phyloP scores from a whole-genome alignment of 1,140 invertebrate species.

The Wasmannia auropunctata region DNA sequence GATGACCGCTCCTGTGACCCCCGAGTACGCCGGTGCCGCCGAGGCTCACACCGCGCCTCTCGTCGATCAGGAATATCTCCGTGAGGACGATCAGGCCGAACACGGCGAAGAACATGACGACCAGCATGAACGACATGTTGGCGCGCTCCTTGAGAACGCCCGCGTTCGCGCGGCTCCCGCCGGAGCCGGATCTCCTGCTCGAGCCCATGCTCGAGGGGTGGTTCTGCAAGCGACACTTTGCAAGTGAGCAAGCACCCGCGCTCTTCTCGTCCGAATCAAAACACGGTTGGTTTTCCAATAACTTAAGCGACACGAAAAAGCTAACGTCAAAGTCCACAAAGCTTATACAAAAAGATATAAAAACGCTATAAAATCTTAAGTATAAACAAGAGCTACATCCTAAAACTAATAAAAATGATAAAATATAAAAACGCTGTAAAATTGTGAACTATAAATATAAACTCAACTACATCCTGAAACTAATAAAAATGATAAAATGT shows the following conservation, averaged over 20 bases:
- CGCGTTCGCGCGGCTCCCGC: slow-evolving; percentile 81
- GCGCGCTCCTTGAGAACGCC: slow-evolving; percentile 89
- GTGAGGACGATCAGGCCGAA: slow-evolving; percentile 94
- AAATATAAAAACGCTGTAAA: too few relatives aligned
- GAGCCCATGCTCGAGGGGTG: slow-evolving; percentile 77
- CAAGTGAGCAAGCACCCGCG: not conserved
- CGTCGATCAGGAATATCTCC: slow-evolving; percentile 92
- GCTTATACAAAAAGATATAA: not conserved
- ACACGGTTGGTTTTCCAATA: not conserved
- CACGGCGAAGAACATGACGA: slow-evolving; percentile 95
- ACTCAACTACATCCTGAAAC: not conserved
- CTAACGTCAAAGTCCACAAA: not conserved
- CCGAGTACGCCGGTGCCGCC: slow-evolving; percentile 83
- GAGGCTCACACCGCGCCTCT: slow-evolving; percentile 82
- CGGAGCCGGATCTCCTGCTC: slow-evolving; percentile 73
- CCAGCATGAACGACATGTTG: slow-evolving; percentile 94
- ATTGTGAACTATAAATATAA: not conserved
- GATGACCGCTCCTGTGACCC: slow-evolving; percentile 82
- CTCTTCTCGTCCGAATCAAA: not conserved
- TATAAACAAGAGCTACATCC: not conserved
- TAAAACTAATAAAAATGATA: not conserved
- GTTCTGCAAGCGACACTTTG: slow-evolving; percentile 59
- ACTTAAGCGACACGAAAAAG: not conserved
- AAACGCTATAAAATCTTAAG: not conserved
- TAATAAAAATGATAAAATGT: not conserved